A percentile compares a stretch with the other conserved stretches of the same genome.
These are phyloP conservation scores for Pungitius pungitius DNA, from an alignment of 2,113 vertebrate genomes.

Conservation along the genomic window DNA sequence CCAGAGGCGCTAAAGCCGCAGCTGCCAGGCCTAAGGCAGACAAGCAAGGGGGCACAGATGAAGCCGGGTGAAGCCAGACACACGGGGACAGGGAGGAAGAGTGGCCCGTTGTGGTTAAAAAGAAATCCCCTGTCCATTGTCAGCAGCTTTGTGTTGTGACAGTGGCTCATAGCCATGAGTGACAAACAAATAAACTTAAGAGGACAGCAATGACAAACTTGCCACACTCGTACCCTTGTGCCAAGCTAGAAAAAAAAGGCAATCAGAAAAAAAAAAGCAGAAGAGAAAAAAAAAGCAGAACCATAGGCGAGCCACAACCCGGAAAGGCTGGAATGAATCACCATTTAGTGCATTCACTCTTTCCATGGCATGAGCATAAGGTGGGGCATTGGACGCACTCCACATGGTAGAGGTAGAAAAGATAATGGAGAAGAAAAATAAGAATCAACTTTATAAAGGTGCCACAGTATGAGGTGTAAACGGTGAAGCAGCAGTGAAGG, in stretches of 20 bases:
- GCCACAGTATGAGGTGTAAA: slow-evolving; percentile 5
- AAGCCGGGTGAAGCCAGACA: slow-evolving; percentile 27
- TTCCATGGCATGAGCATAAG: slow-evolving; percentile 64
- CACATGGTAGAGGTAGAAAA: slow-evolving; percentile 31
- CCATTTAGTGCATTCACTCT: slow-evolving; percentile 60
- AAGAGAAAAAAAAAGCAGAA: slow-evolving; percentile 72
- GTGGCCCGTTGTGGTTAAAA: slow-evolving; percentile 42
- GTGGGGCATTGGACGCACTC: slow-evolving; percentile 16
- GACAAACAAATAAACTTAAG: slow-evolving; percentile 58
- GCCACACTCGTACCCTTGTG: slow-evolving; percentile 42
- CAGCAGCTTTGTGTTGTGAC: slow-evolving; percentile 45
- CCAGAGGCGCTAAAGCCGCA: slow-evolving; percentile 73
- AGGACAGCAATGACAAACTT: slow-evolving; percentile 32
- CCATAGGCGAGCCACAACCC: slow-evolving; percentile 58
- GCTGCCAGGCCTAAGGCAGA: slow-evolving; percentile 70
- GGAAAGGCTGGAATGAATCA: slow-evolving; percentile 74
- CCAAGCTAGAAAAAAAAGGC: slow-evolving; percentile 54
- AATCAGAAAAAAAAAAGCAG: slow-evolving; percentile 53
- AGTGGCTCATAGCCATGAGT: slow-evolving; percentile 42
- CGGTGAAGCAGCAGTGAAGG: not conserved
- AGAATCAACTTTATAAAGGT: slow-evolving; percentile 6
- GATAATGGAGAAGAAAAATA: not conserved
- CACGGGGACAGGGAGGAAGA: slow-evolving; percentile 17
- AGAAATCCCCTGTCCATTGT: slow-evolving; percentile 37
- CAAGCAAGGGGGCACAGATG: slow-evolving; percentile 50